These are phyloP conservation scores for Drosophila albomicans DNA, from an alignment of 1,140 invertebrate species.

Conservation along the genomic window DNA sequence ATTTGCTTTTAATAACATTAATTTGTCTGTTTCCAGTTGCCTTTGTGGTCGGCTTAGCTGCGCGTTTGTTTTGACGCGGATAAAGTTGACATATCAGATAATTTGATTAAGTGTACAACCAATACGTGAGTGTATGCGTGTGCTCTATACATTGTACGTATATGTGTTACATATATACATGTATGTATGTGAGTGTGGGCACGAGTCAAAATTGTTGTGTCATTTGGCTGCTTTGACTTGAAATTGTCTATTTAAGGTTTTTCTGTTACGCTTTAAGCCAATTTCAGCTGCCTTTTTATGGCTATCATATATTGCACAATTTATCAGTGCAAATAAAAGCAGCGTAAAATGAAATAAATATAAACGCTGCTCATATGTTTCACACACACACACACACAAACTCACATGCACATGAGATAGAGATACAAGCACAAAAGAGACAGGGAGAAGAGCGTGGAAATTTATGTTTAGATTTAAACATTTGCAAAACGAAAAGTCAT, in stretches of 20 bases:
- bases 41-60: conserved; percentile 54
- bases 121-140: background rate
- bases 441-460: conserved; percentile 51
- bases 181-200: conserved; percentile 35
- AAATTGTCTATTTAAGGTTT: conserved; percentile 58
- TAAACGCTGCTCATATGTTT: conserved; percentile 76
- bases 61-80: conserved; percentile 78
- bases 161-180: conserved; percentile 23
- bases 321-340: conserved; percentile 79
- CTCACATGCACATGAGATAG: conserved; percentile 34
- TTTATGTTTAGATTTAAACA: conserved; percentile 83
- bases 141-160: conserved; percentile 8
- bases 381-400: conserved; percentile 26
- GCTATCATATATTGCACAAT: conserved; percentile 77
- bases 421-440: conserved; percentile 36
- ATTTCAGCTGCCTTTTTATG: conserved; percentile 66
- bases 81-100: conserved; percentile 74
- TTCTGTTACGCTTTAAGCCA: conserved; percentile 60
- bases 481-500: conserved; percentile 84
- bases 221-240: conserved; percentile 48
- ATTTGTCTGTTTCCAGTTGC: conserved; percentile 67
- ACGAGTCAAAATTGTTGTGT: conserved; percentile 66
- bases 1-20: conserved; percentile 80
- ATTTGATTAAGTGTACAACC: conserved; percentile 70
- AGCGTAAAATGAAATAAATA: conserved; percentile 73